Evolutionary conservation across 2,113 vertebrate genomes (phyloP).

Genomic region (Hystrix brachyura): DNA sequence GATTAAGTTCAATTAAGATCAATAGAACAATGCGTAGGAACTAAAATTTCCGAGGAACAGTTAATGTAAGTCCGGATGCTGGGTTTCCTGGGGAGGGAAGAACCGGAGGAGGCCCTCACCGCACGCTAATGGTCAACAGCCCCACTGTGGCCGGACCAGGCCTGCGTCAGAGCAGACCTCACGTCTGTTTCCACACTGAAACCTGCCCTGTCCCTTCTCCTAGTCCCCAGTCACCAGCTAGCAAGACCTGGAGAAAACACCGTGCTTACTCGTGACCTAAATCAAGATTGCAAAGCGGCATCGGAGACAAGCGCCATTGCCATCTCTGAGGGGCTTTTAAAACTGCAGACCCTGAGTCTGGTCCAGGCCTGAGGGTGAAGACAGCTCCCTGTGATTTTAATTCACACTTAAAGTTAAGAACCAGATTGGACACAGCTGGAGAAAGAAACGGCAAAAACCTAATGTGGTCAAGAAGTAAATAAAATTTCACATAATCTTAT

Average conservation of each 20-base stretch:
- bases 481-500: neutral
- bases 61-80: neutral
- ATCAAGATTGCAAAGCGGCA: constrained; percentile 11
- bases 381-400: neutral
- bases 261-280: neutral
- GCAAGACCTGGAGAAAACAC: neutral
- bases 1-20: neutral
- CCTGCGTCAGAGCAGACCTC: neutral
- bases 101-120: too few species aligned
- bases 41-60: neutral
- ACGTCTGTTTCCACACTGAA: neutral
- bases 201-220: neutral
- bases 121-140: too few species aligned
- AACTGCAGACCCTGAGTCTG: neutral
- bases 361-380: neutral
- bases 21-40: neutral
- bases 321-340: neutral
- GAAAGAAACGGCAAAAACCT: neutral
- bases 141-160: too few species aligned
- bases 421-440: neutral
- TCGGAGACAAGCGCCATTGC: neutral
- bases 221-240: neutral
- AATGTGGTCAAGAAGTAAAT: neutral
- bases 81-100: neutral
- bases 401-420: neutral